phyloP scores from a whole-genome alignment of 2,888 invertebrate genomes.

The Eupithecia abbreviata region DNA sequence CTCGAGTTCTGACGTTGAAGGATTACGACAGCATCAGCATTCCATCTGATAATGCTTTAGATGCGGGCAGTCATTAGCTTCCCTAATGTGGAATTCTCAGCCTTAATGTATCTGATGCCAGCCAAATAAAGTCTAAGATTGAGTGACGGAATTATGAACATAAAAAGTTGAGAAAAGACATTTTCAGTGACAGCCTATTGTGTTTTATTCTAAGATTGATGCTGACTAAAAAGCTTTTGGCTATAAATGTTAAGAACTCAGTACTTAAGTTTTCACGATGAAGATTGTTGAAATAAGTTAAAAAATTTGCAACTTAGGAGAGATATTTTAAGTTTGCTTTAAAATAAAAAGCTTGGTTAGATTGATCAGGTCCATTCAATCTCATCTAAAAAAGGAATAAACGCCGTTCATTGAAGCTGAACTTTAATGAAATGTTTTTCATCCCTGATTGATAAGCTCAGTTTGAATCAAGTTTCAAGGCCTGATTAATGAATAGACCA shows the following conservation, averaged over 20 bases:
- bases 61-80: slow-evolving; percentile 30
- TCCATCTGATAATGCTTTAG: slow-evolving; percentile 21
- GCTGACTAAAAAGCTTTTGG: slow-evolving; percentile 13
- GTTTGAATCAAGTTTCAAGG: slow-evolving; percentile 20
- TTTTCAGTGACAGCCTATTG: slow-evolving; percentile 12
- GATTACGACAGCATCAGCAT: slow-evolving; percentile 26
- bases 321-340: neutral
- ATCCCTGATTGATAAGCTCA: slow-evolving; percentile 18
- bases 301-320: neutral
- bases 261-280: neutral
- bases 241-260: slow-evolving; percentile 6
- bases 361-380: neutral
- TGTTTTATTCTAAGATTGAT: slow-evolving; percentile 14
- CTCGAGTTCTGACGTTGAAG: slow-evolving; percentile 23
- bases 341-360: neutral
- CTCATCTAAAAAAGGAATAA: slow-evolving; percentile 12
- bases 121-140: neutral
- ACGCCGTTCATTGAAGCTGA: slow-evolving; percentile 2
- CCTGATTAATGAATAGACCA: slow-evolving; percentile 28
- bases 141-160: slow-evolving; percentile 7
- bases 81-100: slow-evolving; percentile 21
- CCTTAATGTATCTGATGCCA: slow-evolving; percentile 13
- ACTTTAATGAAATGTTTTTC: slow-evolving; percentile 25
- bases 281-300: neutral
- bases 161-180: slow-evolving; percentile 4